These are phyloP conservation scores for Chalcosyrphus nemorum DNA, from an alignment of 2,888 invertebrate genomes.

Conservation along the genomic window DNA sequence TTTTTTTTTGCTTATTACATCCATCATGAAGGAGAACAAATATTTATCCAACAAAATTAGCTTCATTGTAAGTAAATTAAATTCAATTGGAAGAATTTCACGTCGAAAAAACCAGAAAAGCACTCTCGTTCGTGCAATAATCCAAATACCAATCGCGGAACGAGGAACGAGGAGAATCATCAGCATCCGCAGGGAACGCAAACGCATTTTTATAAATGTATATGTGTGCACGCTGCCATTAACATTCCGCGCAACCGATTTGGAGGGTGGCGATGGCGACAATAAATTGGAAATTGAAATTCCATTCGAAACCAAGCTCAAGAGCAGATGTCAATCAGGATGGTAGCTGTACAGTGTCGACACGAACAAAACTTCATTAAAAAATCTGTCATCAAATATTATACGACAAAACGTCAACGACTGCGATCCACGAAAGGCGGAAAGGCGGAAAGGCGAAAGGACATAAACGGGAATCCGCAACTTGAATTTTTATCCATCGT, in stretches of 20 bases:
- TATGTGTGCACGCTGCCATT: slow-evolving; percentile 32
- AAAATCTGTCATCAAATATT: slow-evolving; percentile 53
- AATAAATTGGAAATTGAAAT: slow-evolving; percentile 63
- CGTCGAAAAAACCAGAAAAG: background rate
- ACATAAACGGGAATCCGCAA: background rate
- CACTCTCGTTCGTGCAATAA: background rate
- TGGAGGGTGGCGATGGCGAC: slow-evolving; percentile 26
- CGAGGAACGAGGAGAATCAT: slow-evolving; percentile 9
- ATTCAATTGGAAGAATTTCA: slow-evolving; percentile 23
- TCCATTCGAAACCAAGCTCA: slow-evolving; percentile 43
- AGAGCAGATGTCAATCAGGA: slow-evolving; percentile 38
- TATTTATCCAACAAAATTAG: slow-evolving; percentile 23
- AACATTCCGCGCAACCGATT: slow-evolving; percentile 42
- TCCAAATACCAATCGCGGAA: slow-evolving; percentile 21
- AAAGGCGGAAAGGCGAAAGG: background rate
- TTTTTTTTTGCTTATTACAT: too few relatives aligned
- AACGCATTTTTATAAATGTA: too few relatives aligned
- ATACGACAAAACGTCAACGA: background rate
- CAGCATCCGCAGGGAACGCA: slow-evolving; percentile 14
- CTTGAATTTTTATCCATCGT: slow-evolving; percentile 9
- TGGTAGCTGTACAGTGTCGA: background rate
- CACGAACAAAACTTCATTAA: slow-evolving; percentile 41
- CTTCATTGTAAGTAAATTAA: slow-evolving; percentile 37
- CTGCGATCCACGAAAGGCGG: too few relatives aligned
- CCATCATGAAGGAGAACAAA: background rate